Evolutionary conservation across 2,888 invertebrate species (phyloP).

Genomic region (Alviniconcha strummeri): DNA sequence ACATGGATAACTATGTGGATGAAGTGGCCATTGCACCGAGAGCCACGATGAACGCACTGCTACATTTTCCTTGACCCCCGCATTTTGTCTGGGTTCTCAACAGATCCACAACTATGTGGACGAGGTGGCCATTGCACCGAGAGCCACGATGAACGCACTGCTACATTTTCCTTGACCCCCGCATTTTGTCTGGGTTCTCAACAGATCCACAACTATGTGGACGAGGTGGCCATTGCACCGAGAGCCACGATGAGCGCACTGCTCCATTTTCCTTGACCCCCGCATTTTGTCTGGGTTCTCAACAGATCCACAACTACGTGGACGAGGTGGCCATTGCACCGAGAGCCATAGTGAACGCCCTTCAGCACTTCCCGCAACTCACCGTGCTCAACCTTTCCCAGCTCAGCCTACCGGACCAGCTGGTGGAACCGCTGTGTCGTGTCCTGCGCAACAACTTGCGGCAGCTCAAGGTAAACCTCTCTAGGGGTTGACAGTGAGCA

Average conservation of each 20-base stretch:
- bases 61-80: conserved; percentile 52
- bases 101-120: not conserved
- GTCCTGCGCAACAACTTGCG: conserved; percentile 42
- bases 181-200: no score
- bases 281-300: not conserved
- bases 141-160: conserved; percentile 50
- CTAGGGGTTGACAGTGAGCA: no score
- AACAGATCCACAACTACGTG: not conserved
- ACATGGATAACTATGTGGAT: not conserved
- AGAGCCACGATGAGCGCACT: conserved; percentile 49
- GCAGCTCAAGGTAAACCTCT: conserved; percentile 40
- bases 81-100: no score
- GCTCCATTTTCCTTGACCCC: conserved; percentile 52
- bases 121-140: conserved; percentile 34
- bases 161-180: conserved; percentile 54
- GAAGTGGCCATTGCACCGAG: conserved; percentile 35
- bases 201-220: not conserved
- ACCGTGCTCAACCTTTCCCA: conserved; percentile 58
- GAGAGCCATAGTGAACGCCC: conserved; percentile 48
- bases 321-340: conserved; percentile 34
- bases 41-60: conserved; percentile 49
- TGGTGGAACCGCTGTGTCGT: conserved; percentile 51
- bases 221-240: conserved; percentile 34
- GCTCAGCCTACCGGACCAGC: conserved; percentile 54
- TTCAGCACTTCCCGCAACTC: conserved; percentile 53